phyloP scores from a whole-genome alignment of 2,797 vertebrate genomes.

The Tapirus indicus region DNA sequence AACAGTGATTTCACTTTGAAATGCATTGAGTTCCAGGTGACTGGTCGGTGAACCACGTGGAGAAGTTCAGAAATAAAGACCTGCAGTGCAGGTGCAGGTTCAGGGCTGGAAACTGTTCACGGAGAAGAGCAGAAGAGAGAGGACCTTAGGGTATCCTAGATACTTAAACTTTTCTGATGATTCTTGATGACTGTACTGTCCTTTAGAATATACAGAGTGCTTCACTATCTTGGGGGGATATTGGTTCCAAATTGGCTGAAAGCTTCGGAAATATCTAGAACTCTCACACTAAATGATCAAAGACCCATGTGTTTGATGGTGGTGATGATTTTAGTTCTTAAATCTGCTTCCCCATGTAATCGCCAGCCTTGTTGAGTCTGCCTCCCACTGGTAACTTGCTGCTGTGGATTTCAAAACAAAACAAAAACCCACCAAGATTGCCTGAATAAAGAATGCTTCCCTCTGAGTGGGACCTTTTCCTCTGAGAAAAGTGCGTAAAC shows the following conservation, averaged over 20 bases:
- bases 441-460: background rate
- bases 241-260: background rate
- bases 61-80: slow-evolving; percentile 13
- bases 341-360: slow-evolving; percentile 30
- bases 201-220: background rate
- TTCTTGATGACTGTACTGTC: background rate
- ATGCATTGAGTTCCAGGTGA: background rate
- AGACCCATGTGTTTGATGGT: background rate
- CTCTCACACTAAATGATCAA: background rate
- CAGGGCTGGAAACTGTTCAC: background rate
- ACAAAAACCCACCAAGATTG: background rate
- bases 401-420: background rate
- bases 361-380: background rate
- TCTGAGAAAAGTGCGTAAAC: background rate
- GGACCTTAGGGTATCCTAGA: background rate
- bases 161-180: background rate
- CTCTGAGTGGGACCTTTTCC: background rate
- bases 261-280: background rate
- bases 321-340: background rate
- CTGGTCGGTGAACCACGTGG: background rate
- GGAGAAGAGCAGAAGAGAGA: background rate
- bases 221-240: background rate
- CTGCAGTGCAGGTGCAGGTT: background rate
- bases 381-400: background rate
- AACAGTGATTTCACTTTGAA: background rate